Evolutionary conservation across 1,140 invertebrate species (phyloP).

Genomic region (Belonocnema kinseyi): DNA sequence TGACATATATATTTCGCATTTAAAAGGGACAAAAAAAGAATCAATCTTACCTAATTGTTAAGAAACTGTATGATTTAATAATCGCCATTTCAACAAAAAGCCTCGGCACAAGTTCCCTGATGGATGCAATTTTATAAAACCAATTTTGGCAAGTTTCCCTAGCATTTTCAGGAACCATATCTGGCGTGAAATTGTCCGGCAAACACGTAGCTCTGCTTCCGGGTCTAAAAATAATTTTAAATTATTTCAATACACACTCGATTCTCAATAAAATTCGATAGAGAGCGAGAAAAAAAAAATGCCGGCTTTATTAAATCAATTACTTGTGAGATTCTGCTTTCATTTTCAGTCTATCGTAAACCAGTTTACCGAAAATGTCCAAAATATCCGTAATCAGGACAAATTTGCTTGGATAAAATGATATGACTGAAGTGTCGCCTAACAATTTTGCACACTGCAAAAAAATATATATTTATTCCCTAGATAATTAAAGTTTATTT

Average conservation of each 20-base stretch:
- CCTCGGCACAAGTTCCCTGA: conserved; percentile 95
- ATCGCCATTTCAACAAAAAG: conserved; percentile 96
- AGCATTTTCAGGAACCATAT: conserved; percentile 89
- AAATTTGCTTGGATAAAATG: conserved; percentile 99
- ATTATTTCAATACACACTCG: conserved; percentile 2
- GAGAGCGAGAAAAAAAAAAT: too few species aligned
- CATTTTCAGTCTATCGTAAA: conserved; percentile 89
- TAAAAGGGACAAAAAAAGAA: conserved; percentile 12
- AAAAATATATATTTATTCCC: conserved; percentile 38
- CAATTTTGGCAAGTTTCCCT: conserved; percentile 98
- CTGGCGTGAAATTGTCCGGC: conserved; percentile 83
- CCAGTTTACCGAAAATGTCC: conserved; percentile 95
- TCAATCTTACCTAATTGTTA: conserved; percentile 79
- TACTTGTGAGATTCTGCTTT: conserved; percentile 85
- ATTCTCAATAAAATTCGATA: too few species aligned
- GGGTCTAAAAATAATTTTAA: conserved; percentile 66
- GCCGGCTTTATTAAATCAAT: neutral
- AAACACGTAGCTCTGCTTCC: conserved; percentile 76
- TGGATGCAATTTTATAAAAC: conserved; percentile 99
- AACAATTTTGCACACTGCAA: conserved; percentile 93
- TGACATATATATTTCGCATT: too few species aligned
- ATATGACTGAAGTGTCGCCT: conserved; percentile 89
- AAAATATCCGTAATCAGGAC: conserved; percentile 96
- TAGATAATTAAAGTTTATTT: too few species aligned
- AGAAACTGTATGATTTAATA: conserved; percentile 92